phyloP scores from a whole-genome alignment of 2,113 vertebrate species.

The Empidonax alnorum region DNA sequence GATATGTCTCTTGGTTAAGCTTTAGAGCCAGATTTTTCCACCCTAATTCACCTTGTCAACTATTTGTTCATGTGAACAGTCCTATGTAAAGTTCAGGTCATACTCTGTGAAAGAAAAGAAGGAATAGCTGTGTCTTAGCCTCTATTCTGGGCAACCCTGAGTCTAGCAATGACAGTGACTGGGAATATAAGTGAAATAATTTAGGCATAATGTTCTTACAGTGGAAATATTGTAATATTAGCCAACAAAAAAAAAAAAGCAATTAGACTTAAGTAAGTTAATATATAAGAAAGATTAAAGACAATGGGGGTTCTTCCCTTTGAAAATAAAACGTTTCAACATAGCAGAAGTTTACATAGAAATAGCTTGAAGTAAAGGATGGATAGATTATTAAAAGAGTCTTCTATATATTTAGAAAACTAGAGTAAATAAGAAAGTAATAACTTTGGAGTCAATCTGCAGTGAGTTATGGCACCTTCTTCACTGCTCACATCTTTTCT shows the following conservation, averaged over 20 bases:
- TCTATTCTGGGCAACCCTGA: background rate
- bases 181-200: background rate
- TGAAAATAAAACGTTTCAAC: background rate
- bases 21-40: slow-evolving; percentile 20
- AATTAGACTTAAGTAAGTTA: background rate
- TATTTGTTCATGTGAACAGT: background rate
- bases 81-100: background rate
- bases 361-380: background rate
- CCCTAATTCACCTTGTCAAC: background rate
- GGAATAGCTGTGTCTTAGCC: background rate
- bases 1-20: background rate
- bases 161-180: background rate
- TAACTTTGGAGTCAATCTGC: background rate
- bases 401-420: background rate
- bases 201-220: background rate
- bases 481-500: background rate
- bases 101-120: background rate
- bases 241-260: background rate
- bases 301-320: background rate
- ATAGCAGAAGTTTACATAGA: background rate
- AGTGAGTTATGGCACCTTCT: background rate
- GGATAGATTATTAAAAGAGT: background rate
- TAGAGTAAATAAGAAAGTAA: background rate
- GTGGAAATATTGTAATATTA: background rate
- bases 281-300: background rate